Base-by-base conservation (phyloP, 2,113 vertebrate species). In the Phyllopteryx taeniolatus region DNA sequence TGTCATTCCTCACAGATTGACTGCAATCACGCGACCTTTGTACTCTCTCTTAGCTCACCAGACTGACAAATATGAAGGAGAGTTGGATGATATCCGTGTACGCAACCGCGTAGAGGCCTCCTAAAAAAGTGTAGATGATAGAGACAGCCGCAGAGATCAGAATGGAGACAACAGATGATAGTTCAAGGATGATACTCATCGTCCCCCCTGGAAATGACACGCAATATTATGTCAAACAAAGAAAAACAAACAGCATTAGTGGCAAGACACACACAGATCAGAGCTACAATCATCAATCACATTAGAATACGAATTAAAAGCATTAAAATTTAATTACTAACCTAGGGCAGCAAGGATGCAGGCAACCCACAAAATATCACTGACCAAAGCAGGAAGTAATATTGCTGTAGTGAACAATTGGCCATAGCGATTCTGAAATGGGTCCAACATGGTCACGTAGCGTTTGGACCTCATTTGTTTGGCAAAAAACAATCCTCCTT, bases 21-120 rank as follows among this genome's bases (percentile, higher is more conserved):
- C 56, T 0, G 8, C 56, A 57, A 27, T 57, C n/a, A 14, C 22
- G 8, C 56, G 22, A 59, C 56, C 22, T 64, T 56, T 31, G 31
- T 35, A 39, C 14, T 53, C 39, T 66, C 12, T 35, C 14, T 43
- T 83, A n/a, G 74, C 93, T 94, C 87, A 90, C 93, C 93, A 94
- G 80, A 67, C 92, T 93, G 82, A 93, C 8, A 1, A 85, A 85
- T 14, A 93, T 86, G 80, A 95, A 93, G 84, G 81, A 22, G 43
- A 94, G 83, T 76, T 95, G 93, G 73, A 93, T 91, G 35, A 94
- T 85, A 69, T 95, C 93, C 0, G 94, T 94, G 73, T 95, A 94
- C 3, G 93, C 93, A 39, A 94, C 93, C 1, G 93, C 93, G 84
- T 94, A 95, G 67, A 95, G 85, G 0, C 94, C 93, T 62, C 93